These are phyloP conservation scores for Magallana ariakensis DNA, from an alignment of 1,140 invertebrate genomes.

Conservation along the genomic window DNA sequence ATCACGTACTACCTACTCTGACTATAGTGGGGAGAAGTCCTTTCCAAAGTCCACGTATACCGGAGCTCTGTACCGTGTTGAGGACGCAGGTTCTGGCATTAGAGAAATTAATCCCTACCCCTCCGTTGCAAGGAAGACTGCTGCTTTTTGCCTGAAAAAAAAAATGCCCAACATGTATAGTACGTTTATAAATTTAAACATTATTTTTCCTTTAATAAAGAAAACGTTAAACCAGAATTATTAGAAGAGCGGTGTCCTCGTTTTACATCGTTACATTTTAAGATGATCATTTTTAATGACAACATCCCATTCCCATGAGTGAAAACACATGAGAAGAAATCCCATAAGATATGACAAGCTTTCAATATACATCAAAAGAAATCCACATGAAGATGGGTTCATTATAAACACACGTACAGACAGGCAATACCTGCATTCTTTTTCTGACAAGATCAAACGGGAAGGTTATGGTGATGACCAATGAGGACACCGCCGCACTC, in stretches of 20 bases:
- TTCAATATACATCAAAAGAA: neutral
- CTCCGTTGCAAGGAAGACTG: constrained; percentile 35
- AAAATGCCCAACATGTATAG: neutral
- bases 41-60: constrained; percentile 40
- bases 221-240: no score
- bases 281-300: no score
- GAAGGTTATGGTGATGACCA: constrained; percentile 26
- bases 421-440: constrained; percentile 42
- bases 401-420: no score
- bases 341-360: neutral
- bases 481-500: constrained; percentile 15
- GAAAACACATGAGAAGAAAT: neutral
- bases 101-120: constrained; percentile 40
- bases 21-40: constrained; percentile 45
- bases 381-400: no score
- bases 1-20: neutral
- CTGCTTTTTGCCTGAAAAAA: constrained; percentile 42
- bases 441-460: constrained; percentile 49
- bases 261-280: no score
- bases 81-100: neutral
- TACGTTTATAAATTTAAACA: no score
- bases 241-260: no score
- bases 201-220: no score
- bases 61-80: neutral
- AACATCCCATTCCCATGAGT: no score